These are phyloP conservation scores for Barnardius zonarius DNA, from an alignment of 2,113 vertebrate genomes.

Conservation along the genomic window DNA sequence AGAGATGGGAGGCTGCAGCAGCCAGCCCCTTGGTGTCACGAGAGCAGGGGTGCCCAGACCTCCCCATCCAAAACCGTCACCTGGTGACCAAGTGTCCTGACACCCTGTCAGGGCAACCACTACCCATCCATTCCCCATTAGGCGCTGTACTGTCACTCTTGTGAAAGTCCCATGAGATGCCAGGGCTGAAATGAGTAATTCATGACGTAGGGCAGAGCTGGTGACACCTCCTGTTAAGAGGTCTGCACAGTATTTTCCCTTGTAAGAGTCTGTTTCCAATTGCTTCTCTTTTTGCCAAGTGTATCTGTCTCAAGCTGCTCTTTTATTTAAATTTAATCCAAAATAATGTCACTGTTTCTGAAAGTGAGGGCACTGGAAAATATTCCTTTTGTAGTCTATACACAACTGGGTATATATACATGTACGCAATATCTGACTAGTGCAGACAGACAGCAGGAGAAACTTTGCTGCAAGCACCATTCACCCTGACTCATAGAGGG, in stretches of 20 bases:
- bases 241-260: neutral
- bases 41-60: neutral
- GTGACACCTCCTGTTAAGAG: neutral
- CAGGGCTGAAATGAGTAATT: neutral
- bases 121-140: neutral
- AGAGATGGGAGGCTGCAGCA: neutral
- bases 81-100: neutral
- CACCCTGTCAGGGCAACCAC: fast-evolving
- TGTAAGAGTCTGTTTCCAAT: neutral
- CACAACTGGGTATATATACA: neutral
- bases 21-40: neutral
- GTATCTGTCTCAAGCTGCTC: neutral
- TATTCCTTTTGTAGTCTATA: neutral
- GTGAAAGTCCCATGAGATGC: neutral
- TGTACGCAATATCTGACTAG: neutral
- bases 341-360: neutral
- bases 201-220: neutral
- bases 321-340: neutral
- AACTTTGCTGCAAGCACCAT: neutral
- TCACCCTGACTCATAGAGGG: neutral
- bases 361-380: neutral
- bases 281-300: neutral
- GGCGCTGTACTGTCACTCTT: fast-evolving
- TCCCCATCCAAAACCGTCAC: neutral
- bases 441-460: neutral